Percentiles rank a stretch among this genome's conserved stretches.
phyloP scores from a whole-genome alignment of 2,888 invertebrate species.

The Hypena proboscidalis region DNA sequence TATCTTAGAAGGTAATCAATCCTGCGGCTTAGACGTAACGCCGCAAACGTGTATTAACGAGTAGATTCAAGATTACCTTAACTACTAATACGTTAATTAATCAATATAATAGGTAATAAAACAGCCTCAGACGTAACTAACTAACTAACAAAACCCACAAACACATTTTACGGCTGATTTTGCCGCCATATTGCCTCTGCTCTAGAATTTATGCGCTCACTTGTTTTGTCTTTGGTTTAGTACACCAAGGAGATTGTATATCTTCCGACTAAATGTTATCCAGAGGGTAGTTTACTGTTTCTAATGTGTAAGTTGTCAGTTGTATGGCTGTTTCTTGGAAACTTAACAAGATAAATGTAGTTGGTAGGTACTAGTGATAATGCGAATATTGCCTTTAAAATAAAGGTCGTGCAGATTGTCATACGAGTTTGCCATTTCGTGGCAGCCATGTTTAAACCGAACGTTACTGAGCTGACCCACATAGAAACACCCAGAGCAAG shows the following conservation, averaged over 20 bases:
- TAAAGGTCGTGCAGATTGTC: too few relatives aligned
- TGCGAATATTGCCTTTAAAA: too few relatives aligned
- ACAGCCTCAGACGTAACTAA: constrained; percentile 11
- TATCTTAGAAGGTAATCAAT: too few relatives aligned
- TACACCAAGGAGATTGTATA: constrained; percentile 47
- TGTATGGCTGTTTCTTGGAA: constrained; percentile 26
- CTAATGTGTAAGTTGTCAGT: constrained; percentile 37
- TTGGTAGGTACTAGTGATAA: not conserved
- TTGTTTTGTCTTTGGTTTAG: constrained; percentile 48
- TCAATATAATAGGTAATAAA: constrained; percentile 15
- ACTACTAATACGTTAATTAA: not conserved
- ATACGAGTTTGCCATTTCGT: too few relatives aligned
- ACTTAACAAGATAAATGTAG: constrained; percentile 29
- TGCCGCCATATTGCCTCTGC: constrained; percentile 36
- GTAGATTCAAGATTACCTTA: constrained; percentile 1
- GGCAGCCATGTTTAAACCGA: too few relatives aligned
- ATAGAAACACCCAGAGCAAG: too few relatives aligned
- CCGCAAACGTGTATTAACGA: not conserved
- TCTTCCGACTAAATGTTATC: constrained; percentile 42
- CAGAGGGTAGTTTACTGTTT: constrained; percentile 41
- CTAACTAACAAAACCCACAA: constrained; percentile 15
- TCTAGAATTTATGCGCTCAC: constrained; percentile 43
- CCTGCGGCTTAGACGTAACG: not conserved
- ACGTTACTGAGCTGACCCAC: too few relatives aligned
- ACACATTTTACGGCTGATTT: constrained; percentile 39